Evolutionary conservation across 92 coral and sea anemone species (phyloP).

Genomic region (Heteractis magnifica): DNA sequence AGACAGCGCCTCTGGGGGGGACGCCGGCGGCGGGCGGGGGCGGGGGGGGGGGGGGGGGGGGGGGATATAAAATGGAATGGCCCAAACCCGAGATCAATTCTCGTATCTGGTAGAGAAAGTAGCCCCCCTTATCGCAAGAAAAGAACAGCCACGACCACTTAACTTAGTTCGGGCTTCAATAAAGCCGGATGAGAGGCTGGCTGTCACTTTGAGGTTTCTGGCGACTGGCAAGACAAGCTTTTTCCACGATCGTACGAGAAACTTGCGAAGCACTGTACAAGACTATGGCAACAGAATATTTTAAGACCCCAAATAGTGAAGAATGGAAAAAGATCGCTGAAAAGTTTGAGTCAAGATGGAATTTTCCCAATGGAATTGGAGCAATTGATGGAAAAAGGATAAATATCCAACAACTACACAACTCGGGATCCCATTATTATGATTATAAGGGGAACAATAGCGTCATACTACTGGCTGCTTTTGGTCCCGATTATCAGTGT

Average conservation of each 20-base stretch:
- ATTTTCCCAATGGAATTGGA: conserved; percentile 66
- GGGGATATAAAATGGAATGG: no score
- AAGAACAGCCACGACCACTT: not conserved
- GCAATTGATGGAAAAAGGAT: conserved; percentile 62
- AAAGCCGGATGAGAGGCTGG: conserved; percentile 28
- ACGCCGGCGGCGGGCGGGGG: no score
- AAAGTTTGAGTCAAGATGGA: conserved; percentile 40
- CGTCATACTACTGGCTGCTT: conserved; percentile 40
- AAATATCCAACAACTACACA: conserved; percentile 51
- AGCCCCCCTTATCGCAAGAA: conserved; percentile 8
- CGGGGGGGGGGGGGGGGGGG: no score
- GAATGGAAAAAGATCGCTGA: conserved; percentile 47
- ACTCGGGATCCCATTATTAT: conserved; percentile 55
- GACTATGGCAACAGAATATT: conserved; percentile 13
- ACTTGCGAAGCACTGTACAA: conserved; percentile 15
- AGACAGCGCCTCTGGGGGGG: no score
- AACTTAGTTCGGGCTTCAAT: conserved; percentile 18
- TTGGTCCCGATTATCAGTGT: conserved; percentile 49
- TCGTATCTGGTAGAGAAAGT: conserved; percentile 38
- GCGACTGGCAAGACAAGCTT: conserved; percentile 20
- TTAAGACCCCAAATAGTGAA: conserved; percentile 35
- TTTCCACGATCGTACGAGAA: conserved; percentile 27
- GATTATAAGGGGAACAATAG: conserved; percentile 54
- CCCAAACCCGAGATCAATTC: conserved; percentile 39
- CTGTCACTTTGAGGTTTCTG: conserved; percentile 22